Conservation (phyloP, 2,888 invertebrate genomes). For the Halictus quadricinctus region DNA sequence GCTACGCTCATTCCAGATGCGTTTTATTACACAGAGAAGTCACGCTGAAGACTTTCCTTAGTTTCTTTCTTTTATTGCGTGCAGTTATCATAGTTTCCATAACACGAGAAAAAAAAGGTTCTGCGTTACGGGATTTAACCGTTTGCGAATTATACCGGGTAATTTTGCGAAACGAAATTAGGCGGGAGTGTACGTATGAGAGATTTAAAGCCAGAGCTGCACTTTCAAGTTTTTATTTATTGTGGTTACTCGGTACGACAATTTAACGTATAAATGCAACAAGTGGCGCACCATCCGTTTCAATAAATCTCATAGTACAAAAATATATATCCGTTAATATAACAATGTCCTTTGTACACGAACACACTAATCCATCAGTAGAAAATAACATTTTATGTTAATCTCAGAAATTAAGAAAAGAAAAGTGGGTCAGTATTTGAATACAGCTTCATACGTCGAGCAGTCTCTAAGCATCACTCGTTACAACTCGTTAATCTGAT, state of each 20-base stretch:
- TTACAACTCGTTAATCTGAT: constrained; percentile 45
- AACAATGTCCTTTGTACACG: constrained; percentile 40
- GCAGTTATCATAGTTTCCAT: constrained; percentile 45
- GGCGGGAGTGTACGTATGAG: not conserved
- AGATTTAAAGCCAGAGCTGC: not conserved
- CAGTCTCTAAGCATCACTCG: constrained; percentile 46
- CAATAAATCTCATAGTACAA: constrained; percentile 54
- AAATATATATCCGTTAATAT: constrained; percentile 57
- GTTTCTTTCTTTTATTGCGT: constrained; percentile 28
- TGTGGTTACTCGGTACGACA: constrained; percentile 55
- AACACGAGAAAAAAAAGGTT: not conserved
- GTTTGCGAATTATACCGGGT: not conserved
- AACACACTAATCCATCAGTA: constrained; percentile 25
- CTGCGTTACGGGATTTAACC: constrained; percentile 13
- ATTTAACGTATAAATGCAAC: constrained; percentile 57
- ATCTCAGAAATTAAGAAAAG: constrained; percentile 44
- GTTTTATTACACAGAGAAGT: constrained; percentile 42
- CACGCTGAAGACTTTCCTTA: constrained; percentile 29
- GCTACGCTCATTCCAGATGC: constrained; percentile 31
- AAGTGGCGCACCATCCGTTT: constrained; percentile 29
- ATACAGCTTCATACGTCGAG: constrained; percentile 26
- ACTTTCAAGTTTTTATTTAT: constrained; percentile 49
- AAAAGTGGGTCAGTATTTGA: constrained; percentile 24
- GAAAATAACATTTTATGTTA: constrained; percentile 37
- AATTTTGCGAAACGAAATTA: constrained; percentile 4